phyloP scores from a whole-genome alignment of 2,888 invertebrate genomes.

The Incurvaria masculella region DNA sequence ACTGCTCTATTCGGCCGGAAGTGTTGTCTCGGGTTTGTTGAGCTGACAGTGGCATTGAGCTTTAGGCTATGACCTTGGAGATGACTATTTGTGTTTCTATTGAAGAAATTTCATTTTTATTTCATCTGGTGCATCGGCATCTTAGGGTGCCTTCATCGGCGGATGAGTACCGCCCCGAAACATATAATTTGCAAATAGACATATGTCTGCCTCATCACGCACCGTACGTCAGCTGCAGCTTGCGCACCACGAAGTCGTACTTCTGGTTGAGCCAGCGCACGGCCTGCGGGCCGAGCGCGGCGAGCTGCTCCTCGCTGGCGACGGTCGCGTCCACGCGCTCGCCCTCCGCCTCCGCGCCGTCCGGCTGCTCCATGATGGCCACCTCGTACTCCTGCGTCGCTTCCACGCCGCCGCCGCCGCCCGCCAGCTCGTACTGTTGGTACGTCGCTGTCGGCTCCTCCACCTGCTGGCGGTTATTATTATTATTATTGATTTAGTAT shows the following conservation, averaged over 20 bases:
- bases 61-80: too few species aligned
- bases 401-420: slow-evolving; percentile 26
- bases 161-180: too few species aligned
- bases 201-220: too few species aligned
- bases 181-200: too few species aligned
- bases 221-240: slow-evolving; percentile 49
- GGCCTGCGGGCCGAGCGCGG: slow-evolving; percentile 32
- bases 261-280: slow-evolving; percentile 51
- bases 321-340: slow-evolving; percentile 18
- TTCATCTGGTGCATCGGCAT: too few species aligned
- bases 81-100: too few species aligned
- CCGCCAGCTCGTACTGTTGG: slow-evolving; percentile 42
- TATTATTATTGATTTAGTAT: too few species aligned
- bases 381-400: slow-evolving; percentile 42
- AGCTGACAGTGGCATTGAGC: too few species aligned
- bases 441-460: slow-evolving; percentile 41
- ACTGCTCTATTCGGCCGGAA: too few species aligned
- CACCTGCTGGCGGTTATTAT: slow-evolving; percentile 27
- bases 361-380: slow-evolving; percentile 42
- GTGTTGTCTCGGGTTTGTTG: too few species aligned
- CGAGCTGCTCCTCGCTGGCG: slow-evolving; percentile 38
- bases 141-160: too few species aligned
- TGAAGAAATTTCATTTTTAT: too few species aligned
- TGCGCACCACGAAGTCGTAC: slow-evolving; percentile 45
- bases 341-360: slow-evolving; percentile 28